Evolutionary conservation across 1,140 invertebrate species (phyloP).

Genomic region (Caenorhabditis inopinata): DNA sequence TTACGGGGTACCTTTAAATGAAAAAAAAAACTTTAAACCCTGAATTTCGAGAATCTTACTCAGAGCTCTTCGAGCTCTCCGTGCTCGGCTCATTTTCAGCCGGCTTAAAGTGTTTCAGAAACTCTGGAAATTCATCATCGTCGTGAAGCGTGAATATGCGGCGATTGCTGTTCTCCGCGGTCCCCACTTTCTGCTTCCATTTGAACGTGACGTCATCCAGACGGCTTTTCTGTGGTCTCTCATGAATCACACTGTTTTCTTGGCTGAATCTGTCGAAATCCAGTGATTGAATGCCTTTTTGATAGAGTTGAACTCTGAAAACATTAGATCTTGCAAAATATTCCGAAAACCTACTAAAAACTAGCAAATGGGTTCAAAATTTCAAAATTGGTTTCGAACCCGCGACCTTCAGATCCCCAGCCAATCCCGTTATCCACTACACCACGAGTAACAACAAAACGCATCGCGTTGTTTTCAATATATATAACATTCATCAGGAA

Average conservation of each 20-base stretch:
- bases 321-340: too few relatives aligned
- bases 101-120: not conserved
- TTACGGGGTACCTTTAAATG: not conserved
- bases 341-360: too few relatives aligned
- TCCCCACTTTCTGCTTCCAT: not conserved
- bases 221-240: not conserved
- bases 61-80: not conserved
- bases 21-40: not conserved
- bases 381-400: too few relatives aligned
- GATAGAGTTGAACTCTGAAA: constrained; percentile 4
- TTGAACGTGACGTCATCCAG: not conserved
- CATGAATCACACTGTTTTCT: not conserved
- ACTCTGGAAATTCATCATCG: not conserved
- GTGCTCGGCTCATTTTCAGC: not conserved
- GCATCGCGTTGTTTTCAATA: too few relatives aligned
- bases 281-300: constrained; percentile 23
- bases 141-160: not conserved
- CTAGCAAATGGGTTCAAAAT: too few relatives aligned
- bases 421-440: too few relatives aligned
- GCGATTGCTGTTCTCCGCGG: not conserved
- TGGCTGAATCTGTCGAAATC: not conserved
- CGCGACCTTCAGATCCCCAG: too few relatives aligned
- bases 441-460: too few relatives aligned
- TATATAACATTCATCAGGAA: too few relatives aligned
- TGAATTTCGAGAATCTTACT: not conserved